These are phyloP conservation scores for Lasioglossum morio DNA, from an alignment of 2,888 invertebrate species.

Conservation along the genomic window DNA sequence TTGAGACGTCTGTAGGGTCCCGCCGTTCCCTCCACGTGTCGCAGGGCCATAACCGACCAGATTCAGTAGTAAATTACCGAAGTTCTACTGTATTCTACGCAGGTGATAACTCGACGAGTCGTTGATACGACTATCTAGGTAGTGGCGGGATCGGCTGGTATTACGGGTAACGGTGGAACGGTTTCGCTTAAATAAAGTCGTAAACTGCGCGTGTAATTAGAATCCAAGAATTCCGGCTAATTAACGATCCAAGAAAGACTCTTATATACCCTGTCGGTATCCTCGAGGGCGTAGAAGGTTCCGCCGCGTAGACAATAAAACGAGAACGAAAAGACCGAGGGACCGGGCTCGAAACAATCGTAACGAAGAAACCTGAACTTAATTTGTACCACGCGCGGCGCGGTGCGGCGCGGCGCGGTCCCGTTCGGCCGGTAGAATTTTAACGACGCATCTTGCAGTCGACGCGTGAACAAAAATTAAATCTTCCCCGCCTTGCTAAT, in stretches of 20 bases:
- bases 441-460: conserved; percentile 56
- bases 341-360: conserved; percentile 63
- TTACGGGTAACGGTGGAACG: conserved; percentile 18
- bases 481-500: conserved; percentile 14
- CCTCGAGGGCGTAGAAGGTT: conserved; percentile 55
- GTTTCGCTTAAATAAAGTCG: conserved; percentile 64
- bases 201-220: conserved; percentile 69
- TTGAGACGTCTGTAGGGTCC: not conserved
- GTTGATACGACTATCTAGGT: conserved; percentile 7
- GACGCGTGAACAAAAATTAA: conserved; percentile 50
- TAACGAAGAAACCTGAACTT: conserved; percentile 66
- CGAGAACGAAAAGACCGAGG: conserved; percentile 56
- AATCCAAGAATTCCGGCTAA: conserved; percentile 67
- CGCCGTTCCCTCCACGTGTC: not conserved
- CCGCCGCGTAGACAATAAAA: conserved; percentile 58
- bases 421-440: conserved; percentile 44
- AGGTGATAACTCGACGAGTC: conserved; percentile 23
- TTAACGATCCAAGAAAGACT: conserved; percentile 67
- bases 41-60: not conserved
- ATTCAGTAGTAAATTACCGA: not conserved
- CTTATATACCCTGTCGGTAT: conserved; percentile 56
- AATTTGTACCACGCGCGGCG: conserved; percentile 58
- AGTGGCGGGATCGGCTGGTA: not conserved
- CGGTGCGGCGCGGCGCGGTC: conserved; percentile 27
- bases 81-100: not conserved